These are phyloP conservation scores for Oreortyx pictus DNA, from an alignment of 2,797 vertebrate genomes.

Conservation along the genomic window DNA sequence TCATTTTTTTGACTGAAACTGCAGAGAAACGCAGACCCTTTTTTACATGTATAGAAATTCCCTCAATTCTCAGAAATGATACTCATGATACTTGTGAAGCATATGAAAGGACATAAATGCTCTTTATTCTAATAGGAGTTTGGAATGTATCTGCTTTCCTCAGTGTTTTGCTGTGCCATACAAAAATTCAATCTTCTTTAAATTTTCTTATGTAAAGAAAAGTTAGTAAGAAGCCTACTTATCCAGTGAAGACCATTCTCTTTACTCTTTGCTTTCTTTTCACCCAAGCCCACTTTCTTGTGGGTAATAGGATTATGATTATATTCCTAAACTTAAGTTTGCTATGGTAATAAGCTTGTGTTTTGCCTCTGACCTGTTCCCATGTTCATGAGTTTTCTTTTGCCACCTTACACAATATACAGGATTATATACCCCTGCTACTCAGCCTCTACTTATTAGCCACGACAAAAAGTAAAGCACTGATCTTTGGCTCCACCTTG, in stretches of 20 bases:
- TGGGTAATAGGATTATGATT: neutral
- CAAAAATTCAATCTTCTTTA: neutral
- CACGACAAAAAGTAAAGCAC: neutral
- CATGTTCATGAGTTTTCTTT: neutral
- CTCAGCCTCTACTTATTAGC: rapidly evolving
- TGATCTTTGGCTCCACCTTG: conserved; percentile 51
- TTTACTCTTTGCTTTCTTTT: neutral
- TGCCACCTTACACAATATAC: too few species aligned
- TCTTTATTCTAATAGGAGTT: neutral
- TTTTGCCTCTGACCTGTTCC: neutral
- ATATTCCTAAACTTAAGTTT: neutral
- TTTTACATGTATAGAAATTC: neutral
- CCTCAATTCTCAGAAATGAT: neutral
- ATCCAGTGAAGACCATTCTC: neutral
- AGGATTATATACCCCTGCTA: too few species aligned
- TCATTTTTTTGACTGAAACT: conserved; percentile 6
- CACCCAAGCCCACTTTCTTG: neutral
- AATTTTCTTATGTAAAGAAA: neutral
- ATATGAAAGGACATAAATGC: neutral
- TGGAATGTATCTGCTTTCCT: neutral
- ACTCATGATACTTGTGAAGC: neutral
- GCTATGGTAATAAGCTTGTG: neutral
- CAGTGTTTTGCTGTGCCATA: neutral
- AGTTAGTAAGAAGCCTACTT: neutral
- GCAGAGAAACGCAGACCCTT: neutral